phyloP scores from a whole-genome alignment of 2,888 invertebrate species.

The Eucera pruinosa region DNA sequence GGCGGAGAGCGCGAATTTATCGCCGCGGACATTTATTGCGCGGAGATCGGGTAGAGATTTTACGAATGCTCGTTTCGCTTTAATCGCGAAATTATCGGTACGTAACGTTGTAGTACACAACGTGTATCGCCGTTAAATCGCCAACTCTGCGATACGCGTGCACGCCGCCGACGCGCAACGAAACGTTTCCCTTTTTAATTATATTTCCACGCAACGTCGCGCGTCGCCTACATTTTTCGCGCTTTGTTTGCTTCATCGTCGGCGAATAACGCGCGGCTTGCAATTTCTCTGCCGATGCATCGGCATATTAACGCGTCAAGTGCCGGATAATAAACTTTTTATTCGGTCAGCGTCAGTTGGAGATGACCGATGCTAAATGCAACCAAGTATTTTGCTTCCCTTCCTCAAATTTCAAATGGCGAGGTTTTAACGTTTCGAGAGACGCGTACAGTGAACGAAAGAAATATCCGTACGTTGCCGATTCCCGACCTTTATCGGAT shows the following conservation, averaged over 20 bases:
- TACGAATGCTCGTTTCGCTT: slow-evolving; percentile 8
- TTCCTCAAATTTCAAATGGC: too few relatives aligned
- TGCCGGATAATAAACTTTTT: too few relatives aligned
- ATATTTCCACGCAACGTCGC: not conserved
- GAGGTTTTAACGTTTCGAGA: too few relatives aligned
- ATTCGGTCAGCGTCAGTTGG: too few relatives aligned
- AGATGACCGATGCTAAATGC: too few relatives aligned
- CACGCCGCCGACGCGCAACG: too few relatives aligned
- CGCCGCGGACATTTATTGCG: slow-evolving; percentile 17
- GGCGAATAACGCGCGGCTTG: not conserved
- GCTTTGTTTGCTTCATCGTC: too few relatives aligned
- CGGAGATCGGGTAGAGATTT: slow-evolving; percentile 17
- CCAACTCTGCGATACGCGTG: not conserved
- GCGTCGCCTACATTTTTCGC: not conserved
- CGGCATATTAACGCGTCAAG: slow-evolving; percentile 1
- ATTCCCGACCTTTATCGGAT: too few relatives aligned
- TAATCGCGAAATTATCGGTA: slow-evolving; percentile 22
- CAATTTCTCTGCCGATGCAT: not conserved
- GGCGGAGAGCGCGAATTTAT: slow-evolving; percentile 36
- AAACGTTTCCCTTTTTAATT: not conserved
- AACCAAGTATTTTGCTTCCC: too few relatives aligned
- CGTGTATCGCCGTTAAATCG: slow-evolving; percentile 3
- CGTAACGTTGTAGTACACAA: slow-evolving; percentile 13
- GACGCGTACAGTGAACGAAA: too few relatives aligned
- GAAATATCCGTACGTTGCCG: too few relatives aligned